Conservation (phyloP, 2,888 invertebrate genomes). For the Tenthredo livida region DNA sequence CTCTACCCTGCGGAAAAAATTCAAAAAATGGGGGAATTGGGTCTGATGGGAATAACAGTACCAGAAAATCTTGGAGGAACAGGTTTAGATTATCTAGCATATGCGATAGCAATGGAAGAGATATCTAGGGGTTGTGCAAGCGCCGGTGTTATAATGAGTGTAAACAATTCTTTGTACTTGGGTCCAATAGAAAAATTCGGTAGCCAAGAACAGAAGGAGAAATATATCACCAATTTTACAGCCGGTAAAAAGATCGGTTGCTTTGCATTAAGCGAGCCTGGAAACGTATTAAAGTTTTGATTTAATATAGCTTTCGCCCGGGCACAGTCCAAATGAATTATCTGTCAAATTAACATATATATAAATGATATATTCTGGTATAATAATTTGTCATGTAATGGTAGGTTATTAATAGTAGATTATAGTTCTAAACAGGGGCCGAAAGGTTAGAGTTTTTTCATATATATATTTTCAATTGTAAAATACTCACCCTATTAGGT, state of each 20-base stretch:
- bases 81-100: slow-evolving; percentile 95
- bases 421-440: no score
- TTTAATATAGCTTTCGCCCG: no score
- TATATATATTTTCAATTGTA: no score
- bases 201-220: slow-evolving; percentile 88
- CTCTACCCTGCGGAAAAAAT: slow-evolving; percentile 91
- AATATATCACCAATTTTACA: slow-evolving; percentile 88
- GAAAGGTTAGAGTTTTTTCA: no score
- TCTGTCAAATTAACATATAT: no score
- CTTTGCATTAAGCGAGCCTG: slow-evolving; percentile 96
- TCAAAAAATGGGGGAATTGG: slow-evolving; percentile 95
- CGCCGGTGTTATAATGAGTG: slow-evolving; percentile 97
- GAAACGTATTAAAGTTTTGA: slow-evolving; percentile 82
- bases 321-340: no score
- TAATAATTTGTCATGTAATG: no score
- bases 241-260: slow-evolving; percentile 90
- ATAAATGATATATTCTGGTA: no score
- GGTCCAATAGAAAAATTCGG: slow-evolving; percentile 91
- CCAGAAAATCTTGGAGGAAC: slow-evolving; percentile 93
- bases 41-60: slow-evolving; percentile 91
- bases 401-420: no score
- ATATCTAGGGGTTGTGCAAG: slow-evolving; percentile 95
- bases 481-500: no score
- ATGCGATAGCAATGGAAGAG: slow-evolving; percentile 96
- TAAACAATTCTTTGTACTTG: slow-evolving; percentile 94